phyloP scores from a whole-genome alignment of 2,888 invertebrate species.

The Noctua comes region DNA sequence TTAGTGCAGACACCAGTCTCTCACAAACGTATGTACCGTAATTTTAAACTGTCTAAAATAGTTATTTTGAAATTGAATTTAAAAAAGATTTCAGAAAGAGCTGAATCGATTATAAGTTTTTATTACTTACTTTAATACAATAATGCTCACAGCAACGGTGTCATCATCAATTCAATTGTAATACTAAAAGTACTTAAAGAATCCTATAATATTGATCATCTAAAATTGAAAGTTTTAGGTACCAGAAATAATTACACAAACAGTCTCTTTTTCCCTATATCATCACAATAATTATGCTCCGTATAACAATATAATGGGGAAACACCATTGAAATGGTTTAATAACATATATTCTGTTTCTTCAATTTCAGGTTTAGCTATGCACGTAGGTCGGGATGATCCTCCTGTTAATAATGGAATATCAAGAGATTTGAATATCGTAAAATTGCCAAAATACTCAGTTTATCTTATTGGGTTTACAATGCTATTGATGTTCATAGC shows the following conservation, averaged over 20 bases:
- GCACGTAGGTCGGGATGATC: no score
- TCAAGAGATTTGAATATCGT: not conserved
- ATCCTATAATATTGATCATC: not conserved
- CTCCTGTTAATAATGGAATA: not conserved
- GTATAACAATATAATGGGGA: not conserved
- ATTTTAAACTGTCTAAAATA: not conserved
- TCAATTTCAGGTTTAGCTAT: conserved; percentile 31
- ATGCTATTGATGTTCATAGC: conserved; percentile 46
- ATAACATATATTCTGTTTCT: not conserved
- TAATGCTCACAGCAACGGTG: not conserved
- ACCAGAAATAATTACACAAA: not conserved
- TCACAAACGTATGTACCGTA: not conserved
- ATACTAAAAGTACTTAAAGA: not conserved
- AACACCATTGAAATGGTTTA: not conserved
- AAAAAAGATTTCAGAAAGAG: not conserved
- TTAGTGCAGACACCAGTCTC: not conserved
- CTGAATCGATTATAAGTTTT: not conserved
- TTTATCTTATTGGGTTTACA: conserved; percentile 47
- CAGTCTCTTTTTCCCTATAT: not conserved
- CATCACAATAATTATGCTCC: not conserved
- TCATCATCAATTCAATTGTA: not conserved
- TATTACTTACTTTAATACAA: not conserved
- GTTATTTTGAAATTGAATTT: not conserved
- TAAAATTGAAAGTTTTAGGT: not conserved
- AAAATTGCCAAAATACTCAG: conserved; percentile 14